Evolutionary conservation across 2,797 vertebrate genomes (phyloP).

Genomic region (Acropternis orthonyx): DNA sequence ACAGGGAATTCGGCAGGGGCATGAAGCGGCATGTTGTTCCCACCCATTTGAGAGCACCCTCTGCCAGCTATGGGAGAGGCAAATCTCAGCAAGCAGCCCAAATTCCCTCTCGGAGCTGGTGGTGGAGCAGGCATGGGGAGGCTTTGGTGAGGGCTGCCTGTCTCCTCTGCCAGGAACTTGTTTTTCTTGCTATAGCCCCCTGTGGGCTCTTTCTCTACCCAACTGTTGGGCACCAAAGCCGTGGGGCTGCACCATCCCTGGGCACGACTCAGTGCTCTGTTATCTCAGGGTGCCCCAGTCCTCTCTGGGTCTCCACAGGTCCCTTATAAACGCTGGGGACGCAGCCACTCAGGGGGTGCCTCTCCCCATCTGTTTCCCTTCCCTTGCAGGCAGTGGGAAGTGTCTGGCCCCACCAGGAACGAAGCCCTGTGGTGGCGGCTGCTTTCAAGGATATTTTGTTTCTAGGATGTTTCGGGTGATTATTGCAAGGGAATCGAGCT

Average conservation of each 20-base stretch:
- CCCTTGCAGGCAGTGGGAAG: background rate
- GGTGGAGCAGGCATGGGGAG: background rate
- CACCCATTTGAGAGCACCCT: background rate
- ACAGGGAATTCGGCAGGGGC: background rate
- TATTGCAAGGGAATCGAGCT: background rate
- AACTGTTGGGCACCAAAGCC: background rate
- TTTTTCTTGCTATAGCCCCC: background rate
- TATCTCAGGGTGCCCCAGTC: background rate
- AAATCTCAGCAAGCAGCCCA: background rate
- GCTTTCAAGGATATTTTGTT: conserved; percentile 55
- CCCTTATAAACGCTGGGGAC: fast-evolving
- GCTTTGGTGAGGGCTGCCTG: background rate
- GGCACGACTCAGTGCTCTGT: background rate
- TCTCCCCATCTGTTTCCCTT: background rate
- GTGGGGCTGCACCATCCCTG: background rate
- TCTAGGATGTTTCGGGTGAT: background rate
- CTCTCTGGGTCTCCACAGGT: fast-evolving
- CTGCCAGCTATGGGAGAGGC: background rate
- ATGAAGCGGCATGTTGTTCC: conserved; percentile 28
- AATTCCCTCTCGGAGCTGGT: background rate
- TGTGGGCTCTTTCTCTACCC: background rate
- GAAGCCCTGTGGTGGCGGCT: background rate
- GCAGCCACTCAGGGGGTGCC: fast-evolving
- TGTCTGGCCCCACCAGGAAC: conserved; percentile 9
- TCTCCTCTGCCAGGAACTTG: background rate